Evolutionary conservation across 2,888 invertebrate species (phyloP), one percentile per base, ranked within the genome.

Genomic region (Xylota sylvarum): DNA sequence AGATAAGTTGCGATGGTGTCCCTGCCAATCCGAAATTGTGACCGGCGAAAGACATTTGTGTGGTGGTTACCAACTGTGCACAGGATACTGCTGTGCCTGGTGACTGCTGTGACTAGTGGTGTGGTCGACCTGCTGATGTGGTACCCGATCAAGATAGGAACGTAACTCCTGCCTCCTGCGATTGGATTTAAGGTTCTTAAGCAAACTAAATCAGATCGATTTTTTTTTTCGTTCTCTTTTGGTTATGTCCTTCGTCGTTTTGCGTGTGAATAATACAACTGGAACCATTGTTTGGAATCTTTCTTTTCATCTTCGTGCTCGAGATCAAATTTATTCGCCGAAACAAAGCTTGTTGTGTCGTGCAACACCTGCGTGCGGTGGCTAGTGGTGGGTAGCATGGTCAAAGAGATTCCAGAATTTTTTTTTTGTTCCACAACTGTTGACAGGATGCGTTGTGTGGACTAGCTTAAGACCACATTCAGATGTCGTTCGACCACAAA

Each of bases 21-120:
- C 84, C 80, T 85, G 84, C 69, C 84, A 85, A 80, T 80, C 70
- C 27, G 43, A 80, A 80, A 70, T 52, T 65, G 80, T 85, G 80
- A 85, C 64, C 58, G 69, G 37, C 60, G 60, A 50, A 62, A 67
- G 74, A 74, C 74, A 67, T 73, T 81, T 73, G 67, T 62, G 73
- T 74, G 73, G 1, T n/a, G 73, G 62, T 69, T 56, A 50, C 79
- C 79, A 70, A 79, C 79, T 80, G 80, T 69, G 74, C 50, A 10
- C 77, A 76, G 84, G 84, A 74, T 62, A 64, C 32, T 27, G 55
- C 40, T 67, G 46, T 43, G 43, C 37, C 56, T 40, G 50, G 50
- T 60, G 10, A 23, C 23, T 23, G 23, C 32, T 65, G 56, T 46
- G 52, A 46, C 50, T 30, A 55, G 48, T 50, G 35, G 79, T 70